phyloP scores from a whole-genome alignment of 1,140 invertebrate genomes.

The Trichoplusia ni region DNA sequence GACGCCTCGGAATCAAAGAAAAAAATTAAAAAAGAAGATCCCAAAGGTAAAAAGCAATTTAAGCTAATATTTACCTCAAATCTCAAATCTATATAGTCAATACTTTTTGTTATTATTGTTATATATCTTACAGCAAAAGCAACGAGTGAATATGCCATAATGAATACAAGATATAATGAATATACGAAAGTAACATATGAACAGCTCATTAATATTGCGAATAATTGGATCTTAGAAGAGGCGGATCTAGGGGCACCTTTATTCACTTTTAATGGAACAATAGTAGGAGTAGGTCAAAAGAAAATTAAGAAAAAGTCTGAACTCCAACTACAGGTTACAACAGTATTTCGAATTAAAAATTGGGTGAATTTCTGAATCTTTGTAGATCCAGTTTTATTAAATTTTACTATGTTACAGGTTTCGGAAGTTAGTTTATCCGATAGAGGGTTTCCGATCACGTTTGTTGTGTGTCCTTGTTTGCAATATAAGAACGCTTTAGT shows the following conservation, averaged over 20 bases:
- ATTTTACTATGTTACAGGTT: conserved; percentile 40
- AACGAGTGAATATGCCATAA: conserved; percentile 57
- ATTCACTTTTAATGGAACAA: conserved; percentile 60
- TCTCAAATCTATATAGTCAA: too few species aligned
- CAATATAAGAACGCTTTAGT: conserved; percentile 61
- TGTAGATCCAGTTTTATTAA: too few species aligned
- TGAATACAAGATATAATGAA: conserved; percentile 67
- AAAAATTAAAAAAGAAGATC: conserved; percentile 69
- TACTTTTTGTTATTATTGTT: too few species aligned
- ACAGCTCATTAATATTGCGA: conserved; percentile 64
- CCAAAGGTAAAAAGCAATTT: conserved; percentile 47
- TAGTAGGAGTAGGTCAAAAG: conserved; percentile 58
- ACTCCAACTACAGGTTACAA: conserved; percentile 53
- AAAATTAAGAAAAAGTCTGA: conserved; percentile 72
- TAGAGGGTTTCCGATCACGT: conserved; percentile 69
- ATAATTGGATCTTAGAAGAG: conserved; percentile 68
- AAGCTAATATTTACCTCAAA: too few species aligned
- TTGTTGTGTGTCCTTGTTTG: conserved; percentile 63
- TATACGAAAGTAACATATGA: conserved; percentile 66
- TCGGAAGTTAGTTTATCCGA: conserved; percentile 53
- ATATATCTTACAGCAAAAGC: conserved; percentile 60
- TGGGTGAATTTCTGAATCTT: too few species aligned
- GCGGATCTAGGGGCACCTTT: conserved; percentile 60
- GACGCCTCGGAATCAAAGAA: conserved; percentile 61
- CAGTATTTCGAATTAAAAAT: background rate